Percentiles rank a stretch among this genome's conserved stretches.
These are phyloP conservation scores for Hydra vulgaris DNA, from an alignment of 30 jellyfish, hydroid and myxozoan genomes.

Conservation along the genomic window DNA sequence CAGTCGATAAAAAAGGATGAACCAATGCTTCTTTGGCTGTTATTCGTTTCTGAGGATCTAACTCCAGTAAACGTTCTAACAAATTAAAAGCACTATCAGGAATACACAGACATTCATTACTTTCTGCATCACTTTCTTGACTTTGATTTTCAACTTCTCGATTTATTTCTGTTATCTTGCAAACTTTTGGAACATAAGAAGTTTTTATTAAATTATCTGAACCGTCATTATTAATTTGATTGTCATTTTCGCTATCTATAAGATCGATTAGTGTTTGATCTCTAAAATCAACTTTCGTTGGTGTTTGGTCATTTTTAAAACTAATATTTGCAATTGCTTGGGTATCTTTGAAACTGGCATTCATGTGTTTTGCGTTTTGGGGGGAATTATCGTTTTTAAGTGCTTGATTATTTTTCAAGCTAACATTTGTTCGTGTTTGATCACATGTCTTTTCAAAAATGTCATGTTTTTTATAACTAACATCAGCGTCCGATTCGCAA, in stretches of 20 bases:
- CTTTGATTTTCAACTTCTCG: no score
- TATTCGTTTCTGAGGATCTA: slow-evolving; percentile 71
- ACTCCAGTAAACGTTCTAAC: slow-evolving; percentile 48
- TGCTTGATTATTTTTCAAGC: not conserved
- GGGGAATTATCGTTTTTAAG: no score
- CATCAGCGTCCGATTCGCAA: not conserved
- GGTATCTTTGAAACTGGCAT: no score
- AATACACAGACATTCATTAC: slow-evolving; percentile 33
- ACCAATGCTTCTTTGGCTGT: slow-evolving; percentile 78
- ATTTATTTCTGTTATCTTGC: not conserved
- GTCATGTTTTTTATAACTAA: not conserved
- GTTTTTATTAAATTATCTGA: not conserved
- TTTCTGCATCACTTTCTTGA: no score
- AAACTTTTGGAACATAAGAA: not conserved
- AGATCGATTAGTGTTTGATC: no score
- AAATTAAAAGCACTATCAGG: slow-evolving; percentile 79
- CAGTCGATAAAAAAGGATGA: slow-evolving; percentile 46
- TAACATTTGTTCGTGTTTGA: not conserved
- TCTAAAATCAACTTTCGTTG: no score
- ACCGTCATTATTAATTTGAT: not conserved
- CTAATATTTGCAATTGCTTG: no score
- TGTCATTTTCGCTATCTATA: no score
- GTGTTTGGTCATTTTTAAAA: no score
- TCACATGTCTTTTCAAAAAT: no score
- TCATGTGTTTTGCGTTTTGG: no score